Evolutionary conservation across 2,888 invertebrate genomes (phyloP), one percentile per base, ranked within the genome.

Genomic region (Tetragonisca angustula): DNA sequence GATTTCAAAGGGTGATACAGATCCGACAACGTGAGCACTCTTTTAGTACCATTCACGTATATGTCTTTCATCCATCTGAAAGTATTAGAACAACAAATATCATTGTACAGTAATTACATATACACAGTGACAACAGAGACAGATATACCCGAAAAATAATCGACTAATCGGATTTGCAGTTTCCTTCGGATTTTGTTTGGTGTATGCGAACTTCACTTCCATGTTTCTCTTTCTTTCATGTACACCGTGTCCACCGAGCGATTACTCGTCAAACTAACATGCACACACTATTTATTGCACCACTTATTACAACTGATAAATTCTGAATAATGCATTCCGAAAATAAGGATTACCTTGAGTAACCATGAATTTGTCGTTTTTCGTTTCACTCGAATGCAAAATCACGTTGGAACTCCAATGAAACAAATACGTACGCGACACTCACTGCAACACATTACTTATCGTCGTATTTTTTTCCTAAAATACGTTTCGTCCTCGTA

Each of bases 31-130:
- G 92, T 89, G 24, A 95, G 90, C 54, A 94, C 93, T 24, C 88
- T 91, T n/a, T 85, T 91, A 4, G 88, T 87, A 6, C 95, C 95
- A 86, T 94, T 94, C 76, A 90, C 85, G 77, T 95, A 94, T 64
- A 95, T 79, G 0, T 94, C 92, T 61, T 90, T 90, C 21, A 94
- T 89, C 95, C 95, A 95, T 92, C 95, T 95, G 15, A 54, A 43
- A 24, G 77, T 43, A 27, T 21, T 43, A 9, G 43, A 43, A 9
- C 59, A 61, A 27, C 1, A 62, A 69, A 0, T 13, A n/a, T 19
- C 50, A 50, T 36, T 36, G 13, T 0, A 17, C 36, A 24, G n/a
- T 4, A 36, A n/a, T 50, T 24, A 11, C 32, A 24, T 2, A 6
- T 36, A 17, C 36, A 50, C 24, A 69, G 2, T 27, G 49, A 59